Percentiles rank a stretch among this genome's conserved stretches.
These are phyloP conservation scores for Sebastolobus altivelis DNA, from an alignment of 2,797 vertebrate species.

Conservation along the genomic window DNA sequence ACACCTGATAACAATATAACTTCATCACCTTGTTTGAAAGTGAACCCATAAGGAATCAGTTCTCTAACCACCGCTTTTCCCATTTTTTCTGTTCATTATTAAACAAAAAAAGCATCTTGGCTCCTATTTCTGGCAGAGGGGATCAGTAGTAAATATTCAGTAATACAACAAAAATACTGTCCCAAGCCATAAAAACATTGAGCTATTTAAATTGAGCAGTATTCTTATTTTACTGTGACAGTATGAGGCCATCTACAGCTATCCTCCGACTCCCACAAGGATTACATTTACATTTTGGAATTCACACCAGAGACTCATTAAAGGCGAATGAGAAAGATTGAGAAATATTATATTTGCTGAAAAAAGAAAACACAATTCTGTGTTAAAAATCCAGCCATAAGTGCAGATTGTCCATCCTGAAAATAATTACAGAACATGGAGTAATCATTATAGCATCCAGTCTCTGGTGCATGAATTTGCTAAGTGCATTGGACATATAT, in stretches of 20 bases:
- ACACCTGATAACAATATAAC: constrained; percentile 14
- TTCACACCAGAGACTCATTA: constrained; percentile 34
- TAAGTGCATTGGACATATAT: constrained; percentile 29
- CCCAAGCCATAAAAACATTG: constrained; percentile 13
- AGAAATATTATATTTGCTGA: constrained; percentile 20
- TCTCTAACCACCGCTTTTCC: neutral
- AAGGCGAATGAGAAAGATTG: constrained; percentile 24
- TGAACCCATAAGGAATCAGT: neutral
- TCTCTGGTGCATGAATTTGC: constrained; percentile 14
- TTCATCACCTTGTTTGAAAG: constrained; percentile 10
- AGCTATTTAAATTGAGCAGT: constrained; percentile 11
- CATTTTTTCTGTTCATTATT: neutral
- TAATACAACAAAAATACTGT: constrained; percentile 11
- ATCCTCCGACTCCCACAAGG: constrained; percentile 21
- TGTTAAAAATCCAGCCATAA: constrained; percentile 35
- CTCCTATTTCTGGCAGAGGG: constrained; percentile 27
- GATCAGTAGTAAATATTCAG: constrained; percentile 37
- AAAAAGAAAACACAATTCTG: constrained; percentile 22
- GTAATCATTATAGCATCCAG: constrained; percentile 21
- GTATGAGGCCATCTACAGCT: constrained; percentile 17
- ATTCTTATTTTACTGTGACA: constrained; percentile 26
- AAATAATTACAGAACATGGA: constrained; percentile 25
- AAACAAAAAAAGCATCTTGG: neutral
- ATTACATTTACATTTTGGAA: constrained; percentile 54
- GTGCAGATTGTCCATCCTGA: constrained; percentile 26